phyloP scores from a whole-genome alignment of 2,888 invertebrate genomes.

The Drosophila ezoana region DNA sequence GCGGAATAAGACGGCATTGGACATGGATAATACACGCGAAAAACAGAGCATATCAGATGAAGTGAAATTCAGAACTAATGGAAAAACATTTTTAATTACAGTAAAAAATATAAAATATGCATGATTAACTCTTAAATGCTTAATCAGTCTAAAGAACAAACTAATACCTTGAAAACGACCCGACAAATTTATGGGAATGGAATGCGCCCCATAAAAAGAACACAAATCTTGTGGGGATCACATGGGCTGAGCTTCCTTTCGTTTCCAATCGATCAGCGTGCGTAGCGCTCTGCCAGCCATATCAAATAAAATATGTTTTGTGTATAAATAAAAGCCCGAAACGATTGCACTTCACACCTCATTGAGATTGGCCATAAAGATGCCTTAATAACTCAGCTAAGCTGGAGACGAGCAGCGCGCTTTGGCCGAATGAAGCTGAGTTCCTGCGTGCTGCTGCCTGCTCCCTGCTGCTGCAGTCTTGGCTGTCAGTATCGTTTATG shows the following conservation, averaged over 20 bases:
- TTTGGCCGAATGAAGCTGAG: conserved; percentile 27
- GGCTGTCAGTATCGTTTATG: conserved; percentile 79
- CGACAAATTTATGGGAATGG: conserved; percentile 19
- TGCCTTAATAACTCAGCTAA: conserved; percentile 84
- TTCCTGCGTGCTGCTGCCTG: conserved; percentile 4
- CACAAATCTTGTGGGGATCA: conserved; percentile 15
- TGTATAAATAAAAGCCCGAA: conserved; percentile 78
- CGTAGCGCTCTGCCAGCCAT: conserved; percentile 31
- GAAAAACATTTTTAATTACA: background rate
- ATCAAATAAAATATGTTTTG: conserved; percentile 75
- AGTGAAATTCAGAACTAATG: conserved; percentile 2
- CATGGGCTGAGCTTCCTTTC: conserved; percentile 4
- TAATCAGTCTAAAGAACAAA: too few species aligned
- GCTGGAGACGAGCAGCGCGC: conserved; percentile 49
- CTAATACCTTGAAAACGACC: background rate
- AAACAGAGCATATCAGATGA: background rate
- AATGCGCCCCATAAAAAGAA: conserved; percentile 13
- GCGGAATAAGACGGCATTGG: conserved; percentile 5
- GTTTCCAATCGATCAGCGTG: conserved; percentile 45
- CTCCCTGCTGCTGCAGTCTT: conserved; percentile 3
- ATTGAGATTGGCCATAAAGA: conserved; percentile 83
- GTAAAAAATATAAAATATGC: background rate
- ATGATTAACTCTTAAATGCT: too few species aligned
- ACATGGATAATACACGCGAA: background rate
- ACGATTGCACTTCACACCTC: conserved; percentile 84